These are phyloP conservation scores for Acanthiza pusilla DNA, from an alignment of 2,797 vertebrate genomes.

Conservation along the genomic window DNA sequence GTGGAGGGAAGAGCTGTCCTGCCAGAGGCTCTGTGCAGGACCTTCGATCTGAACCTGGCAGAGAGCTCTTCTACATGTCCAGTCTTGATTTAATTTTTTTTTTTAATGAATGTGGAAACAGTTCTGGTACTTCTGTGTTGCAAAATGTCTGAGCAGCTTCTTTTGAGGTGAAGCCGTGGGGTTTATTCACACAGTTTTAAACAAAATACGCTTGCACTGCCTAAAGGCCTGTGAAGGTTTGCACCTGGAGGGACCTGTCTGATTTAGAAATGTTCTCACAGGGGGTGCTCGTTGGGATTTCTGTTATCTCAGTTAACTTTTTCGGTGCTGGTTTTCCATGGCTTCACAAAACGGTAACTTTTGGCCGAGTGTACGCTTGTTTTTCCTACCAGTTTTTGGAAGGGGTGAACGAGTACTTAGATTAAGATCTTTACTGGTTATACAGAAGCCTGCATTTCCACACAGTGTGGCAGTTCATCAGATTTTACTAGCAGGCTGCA, in stretches of 20 bases:
- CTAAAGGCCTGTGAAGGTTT: background rate
- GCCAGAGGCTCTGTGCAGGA: background rate
- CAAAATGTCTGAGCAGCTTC: background rate
- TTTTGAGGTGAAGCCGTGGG: background rate
- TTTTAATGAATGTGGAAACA: background rate
- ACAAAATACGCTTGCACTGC: background rate
- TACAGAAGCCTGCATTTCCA: background rate
- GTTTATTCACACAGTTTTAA: background rate
- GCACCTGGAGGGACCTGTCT: background rate
- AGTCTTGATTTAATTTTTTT: accelerated
- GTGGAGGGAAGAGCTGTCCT: background rate
- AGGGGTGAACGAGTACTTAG: background rate
- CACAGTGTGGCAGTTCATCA: background rate
- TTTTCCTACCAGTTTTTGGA: background rate
- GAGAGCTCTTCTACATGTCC: background rate
- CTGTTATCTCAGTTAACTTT: background rate
- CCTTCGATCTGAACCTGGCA: background rate
- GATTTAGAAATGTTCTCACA: background rate
- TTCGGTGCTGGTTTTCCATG: background rate
- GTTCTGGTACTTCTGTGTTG: background rate
- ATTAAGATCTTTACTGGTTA: slow-evolving; percentile 8
- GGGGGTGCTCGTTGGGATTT: background rate
- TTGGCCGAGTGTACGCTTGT: background rate
- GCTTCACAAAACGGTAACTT: background rate
- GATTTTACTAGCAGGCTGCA: background rate